Percentiles rank a stretch among this genome's conserved stretches.
phyloP scores from a whole-genome alignment of 2,797 vertebrate species.

The Argyrosomus regius region DNA sequence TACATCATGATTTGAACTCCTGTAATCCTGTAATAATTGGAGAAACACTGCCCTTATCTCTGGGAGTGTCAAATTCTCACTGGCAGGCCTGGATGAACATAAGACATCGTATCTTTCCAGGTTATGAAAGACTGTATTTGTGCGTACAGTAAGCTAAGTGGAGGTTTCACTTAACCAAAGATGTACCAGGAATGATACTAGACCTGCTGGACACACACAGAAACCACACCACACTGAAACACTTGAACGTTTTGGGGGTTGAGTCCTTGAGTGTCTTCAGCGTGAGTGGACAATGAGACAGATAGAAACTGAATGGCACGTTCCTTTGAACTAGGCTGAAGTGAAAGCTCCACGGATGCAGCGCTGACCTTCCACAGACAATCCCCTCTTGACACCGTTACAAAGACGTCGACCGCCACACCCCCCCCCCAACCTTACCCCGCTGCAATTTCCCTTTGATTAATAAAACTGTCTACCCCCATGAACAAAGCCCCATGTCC shows the following conservation, averaged over 20 bases:
- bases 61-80: not conserved
- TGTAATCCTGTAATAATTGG: not conserved
- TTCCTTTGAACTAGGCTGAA: slow-evolving; percentile 76
- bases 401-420: slow-evolving; percentile 74
- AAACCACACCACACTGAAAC: slow-evolving; percentile 42
- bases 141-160: not conserved
- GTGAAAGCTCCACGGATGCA: slow-evolving; percentile 70
- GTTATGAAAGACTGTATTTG: not conserved
- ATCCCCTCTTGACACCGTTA: slow-evolving; percentile 82
- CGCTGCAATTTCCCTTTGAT: slow-evolving; percentile 81
- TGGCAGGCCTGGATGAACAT: not conserved
- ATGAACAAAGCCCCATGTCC: slow-evolving; percentile 73
- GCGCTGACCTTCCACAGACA: slow-evolving; percentile 78
- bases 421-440: slow-evolving; percentile 27
- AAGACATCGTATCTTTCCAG: not conserved
- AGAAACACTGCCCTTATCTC: not conserved
- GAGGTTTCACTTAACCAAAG: slow-evolving; percentile 20
- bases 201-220: slow-evolving; percentile 36
- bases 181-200: slow-evolving; percentile 12
- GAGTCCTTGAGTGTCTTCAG: slow-evolving; percentile 53
- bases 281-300: slow-evolving; percentile 67
- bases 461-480: slow-evolving; percentile 76
- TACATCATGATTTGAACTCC: slow-evolving; percentile 5
- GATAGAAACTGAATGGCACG: slow-evolving; percentile 76
- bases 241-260: slow-evolving; percentile 51